Base-by-base conservation (phyloP, 2,888 invertebrate species). In the Apoda limacodes region DNA sequence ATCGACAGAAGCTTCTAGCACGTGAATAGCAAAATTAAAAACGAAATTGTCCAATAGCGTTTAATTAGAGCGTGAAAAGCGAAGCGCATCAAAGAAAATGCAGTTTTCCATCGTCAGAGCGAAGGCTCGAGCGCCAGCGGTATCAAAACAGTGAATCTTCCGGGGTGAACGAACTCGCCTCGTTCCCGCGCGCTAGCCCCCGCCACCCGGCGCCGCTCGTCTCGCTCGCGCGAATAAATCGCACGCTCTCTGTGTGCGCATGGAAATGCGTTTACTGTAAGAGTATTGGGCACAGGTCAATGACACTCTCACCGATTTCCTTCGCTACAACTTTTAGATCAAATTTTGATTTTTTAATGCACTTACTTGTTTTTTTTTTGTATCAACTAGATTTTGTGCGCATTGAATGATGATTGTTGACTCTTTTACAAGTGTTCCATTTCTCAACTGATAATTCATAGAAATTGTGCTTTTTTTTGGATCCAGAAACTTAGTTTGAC, bases 101-200 rank as follows among this genome's bases (percentile, higher is more conserved):
- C 69, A 75, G 70, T 75, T 80, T 78, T 75, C 69, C 70, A 72
- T 52, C 59, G 58, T 51, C 52, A 60, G 62, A 74, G 17, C n/a
- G n/a, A n/a, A n/a, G n/a, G n/a, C n/a, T n/a, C n/a, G n/a, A 75
- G 76, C 72, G 74, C 59, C 59, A 55, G 66, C 66, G 67, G 70
- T 76, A 80, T 78, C 78, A 80, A 78, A 80, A 81, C 78, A 81
- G 66, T 76, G 76, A 66, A 76, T 82, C 72, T 78, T 76, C 74
- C 78, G 80, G 76, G 81, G 80, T 82, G 68, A 75, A 75, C 57
- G 78, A 52, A 76, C 80, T 54, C 50, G 58, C 57, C 57, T 48
- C 47, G 48, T 17, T 25, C 22, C 25, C 31, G 27, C 21, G 34
- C 34, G 19, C 25, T 28, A 24, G 28, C 22, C 28, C 25, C 43